Evolutionary conservation across 2,797 vertebrate species (phyloP), one percentile per base, ranked within the genome.

Genomic region (Hydrolagus colliei): DNA sequence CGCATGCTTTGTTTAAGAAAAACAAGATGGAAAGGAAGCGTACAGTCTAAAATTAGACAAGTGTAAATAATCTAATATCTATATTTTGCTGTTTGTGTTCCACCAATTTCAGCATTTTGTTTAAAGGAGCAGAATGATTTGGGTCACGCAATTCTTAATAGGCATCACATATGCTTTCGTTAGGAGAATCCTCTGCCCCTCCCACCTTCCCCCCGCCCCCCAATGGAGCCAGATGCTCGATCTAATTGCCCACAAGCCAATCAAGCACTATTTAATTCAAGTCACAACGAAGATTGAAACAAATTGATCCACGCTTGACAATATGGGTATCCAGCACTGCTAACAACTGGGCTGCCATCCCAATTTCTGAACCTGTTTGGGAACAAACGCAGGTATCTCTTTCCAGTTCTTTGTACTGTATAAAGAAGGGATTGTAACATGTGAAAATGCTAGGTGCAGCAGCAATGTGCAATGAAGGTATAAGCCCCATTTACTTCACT

Each of bases 401-500:
- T 80, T 80, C 9, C 65, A 20, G 18, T 12, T 9, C 67, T 52
- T 84, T 71, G 41, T 52, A 52, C 27, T 68, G 6, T 4, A 4
- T 20, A 82, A 67, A 80, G 9, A 16, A 27, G 27, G 10, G 52
- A 78, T 22, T 22, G 61, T 82, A 35, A 82, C 20, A 68, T 16
- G 18, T 18, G 3, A 1, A n/a, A 9, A 41, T 71, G 16, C 65
- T 90, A 90, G 89, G 90, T 89, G 89, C 88, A 89, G 86, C 87
- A 27, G 74, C 87, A 87, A 86, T 88, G 88, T 84, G 3, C 79
- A 84, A 13, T 52, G 32, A 68, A 41, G 32, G 65, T 67, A 89
- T 89, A 88, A 88, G 88, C 87, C 74, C 85, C 52, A 88, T 61
- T 88, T 52, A 88, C 87, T 86, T 88, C 89, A 78, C 89, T 85